Conservation (phyloP, 2,888 invertebrate genomes). For the Sarcophaga caerulescens region DNA sequence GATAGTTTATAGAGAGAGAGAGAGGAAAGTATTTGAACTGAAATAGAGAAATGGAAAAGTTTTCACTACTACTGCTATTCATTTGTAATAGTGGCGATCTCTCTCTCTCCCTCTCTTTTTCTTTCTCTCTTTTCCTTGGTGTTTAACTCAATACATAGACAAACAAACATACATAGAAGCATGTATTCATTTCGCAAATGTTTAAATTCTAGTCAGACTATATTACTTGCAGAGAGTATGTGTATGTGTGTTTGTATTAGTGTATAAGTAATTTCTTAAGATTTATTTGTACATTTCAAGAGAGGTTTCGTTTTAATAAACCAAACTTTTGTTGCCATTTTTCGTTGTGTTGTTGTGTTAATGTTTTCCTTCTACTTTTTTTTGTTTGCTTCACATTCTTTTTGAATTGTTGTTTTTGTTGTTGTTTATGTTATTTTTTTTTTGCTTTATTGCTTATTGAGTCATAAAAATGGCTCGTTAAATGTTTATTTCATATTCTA, state of each 20-base stretch:
- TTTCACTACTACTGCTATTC: background rate
- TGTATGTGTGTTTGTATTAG: background rate
- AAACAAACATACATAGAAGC: slow-evolving; percentile 5
- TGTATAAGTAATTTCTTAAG: slow-evolving; percentile 48
- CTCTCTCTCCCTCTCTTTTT: slow-evolving; percentile 6
- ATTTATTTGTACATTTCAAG: slow-evolving; percentile 59
- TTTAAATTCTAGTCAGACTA: background rate
- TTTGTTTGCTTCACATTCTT: background rate
- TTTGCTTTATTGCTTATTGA: slow-evolving; percentile 67
- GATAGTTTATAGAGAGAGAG: no score
- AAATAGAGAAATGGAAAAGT: slow-evolving; percentile 24
- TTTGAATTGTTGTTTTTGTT: slow-evolving; percentile 25
- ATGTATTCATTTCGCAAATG: slow-evolving; percentile 8
- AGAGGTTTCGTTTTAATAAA: slow-evolving; percentile 67
- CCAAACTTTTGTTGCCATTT: slow-evolving; percentile 40
- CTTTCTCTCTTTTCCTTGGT: background rate
- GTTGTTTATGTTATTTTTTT: background rate
- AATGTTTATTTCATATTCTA: slow-evolving; percentile 66
- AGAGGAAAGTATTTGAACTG: background rate
- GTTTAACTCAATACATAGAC: background rate
- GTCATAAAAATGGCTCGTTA: slow-evolving; percentile 67
- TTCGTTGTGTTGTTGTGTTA: slow-evolving; percentile 4
- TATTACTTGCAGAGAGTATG: background rate
- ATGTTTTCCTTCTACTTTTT: background rate
- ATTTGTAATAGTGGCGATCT: slow-evolving; percentile 26